Evolutionary conservation across 2,888 invertebrate genomes (phyloP), one percentile per base, ranked within the genome.

Genomic region (Papilio gigon): DNA sequence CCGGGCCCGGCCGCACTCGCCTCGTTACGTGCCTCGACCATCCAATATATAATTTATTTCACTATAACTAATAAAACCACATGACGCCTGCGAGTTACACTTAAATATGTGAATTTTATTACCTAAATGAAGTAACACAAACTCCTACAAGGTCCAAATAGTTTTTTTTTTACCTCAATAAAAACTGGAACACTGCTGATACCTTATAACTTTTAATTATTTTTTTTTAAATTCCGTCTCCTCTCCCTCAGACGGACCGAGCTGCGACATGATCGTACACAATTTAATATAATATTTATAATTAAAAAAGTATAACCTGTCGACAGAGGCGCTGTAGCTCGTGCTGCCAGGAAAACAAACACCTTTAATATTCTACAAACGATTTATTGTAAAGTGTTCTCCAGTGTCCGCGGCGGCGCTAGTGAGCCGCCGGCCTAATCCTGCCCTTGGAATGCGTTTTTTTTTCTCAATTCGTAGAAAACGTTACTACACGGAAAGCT

Each of bases 401-500:
- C n/a, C 17, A 22, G 6, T 8, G 8, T 11, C 50, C 47, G 50
- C 8, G 11, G 50, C n/a, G 53, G 27, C 53, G 27, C 53, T 22
- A 47, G 50, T 50, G 50, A 25, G 53, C 53, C 40, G 44, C 30
- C 37, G 67, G 40, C 30, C 42, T 30, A n/a, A 30, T 9, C 5
- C 20, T 40, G 78, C 80, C 79, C 78, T 77, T 85, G 86, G 86
- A 86, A 86, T 85, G 85, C 85, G 82, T 80, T 79, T 75, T 75
- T 74, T 73, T 77, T 53, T 50, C n/a, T 53, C 53, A 77, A 74
- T 69, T 71, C 37, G 37, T 50, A 40, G 27, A 40, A 61, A 42
- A 70, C 69, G 11, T 61, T 65, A 59, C 68, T 67, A 74, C 70
- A 73, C 74, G 72, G 73, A 59, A 58, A 74, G 82, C 78, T 80